Evolutionary conservation across 2,888 invertebrate species (phyloP), one percentile per base, ranked within the genome.

Genomic region (Pherbina coryleti): DNA sequence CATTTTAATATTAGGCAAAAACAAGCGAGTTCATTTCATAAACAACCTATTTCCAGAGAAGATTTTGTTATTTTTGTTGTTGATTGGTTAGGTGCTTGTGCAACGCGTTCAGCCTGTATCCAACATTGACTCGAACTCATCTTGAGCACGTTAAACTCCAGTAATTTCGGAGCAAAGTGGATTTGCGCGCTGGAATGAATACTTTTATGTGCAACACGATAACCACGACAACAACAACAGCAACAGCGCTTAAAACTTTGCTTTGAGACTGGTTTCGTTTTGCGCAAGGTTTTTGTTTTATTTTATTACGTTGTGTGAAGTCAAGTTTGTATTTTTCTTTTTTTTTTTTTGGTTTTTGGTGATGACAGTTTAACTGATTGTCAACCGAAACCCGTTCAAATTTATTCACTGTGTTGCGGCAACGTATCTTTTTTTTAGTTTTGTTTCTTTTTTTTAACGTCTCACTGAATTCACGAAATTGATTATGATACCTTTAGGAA

Each of bases 231-330:
- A 17, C 44, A 44, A 44, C 19, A 19, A 62, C n/a, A 37, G 31
- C 72, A 57, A 44, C 44, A 60, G 9, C 28, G 34, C 19, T 14
- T 37, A 19, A 67, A 44, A 49, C 64, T 74, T 51, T n/a, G 64
- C 66, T 31, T 64, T 51, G 22, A 64, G 66, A 74, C 74, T 34
- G 66, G 74, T 74, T 74, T 74, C 74, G 53, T 74, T 74, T 66
- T 74, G 74, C 53, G 72, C 64, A 49, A 69, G 69, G 66, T 53
- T 44, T 64, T 64, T 74, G 9, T 34, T 72, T 72, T 55, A 34
- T 72, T 72, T 72, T 37, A 28, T n/a, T 49, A 44, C 44, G 19
- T 19, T 19, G n/a, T 51, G 3, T 19, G 22, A 11, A 51, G 72
- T 34, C 28, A 22, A 19, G 71, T 55, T 71, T 53, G 34, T 22